phyloP scores from a whole-genome alignment of 2,888 invertebrate species.

The Cantharis rufa region DNA sequence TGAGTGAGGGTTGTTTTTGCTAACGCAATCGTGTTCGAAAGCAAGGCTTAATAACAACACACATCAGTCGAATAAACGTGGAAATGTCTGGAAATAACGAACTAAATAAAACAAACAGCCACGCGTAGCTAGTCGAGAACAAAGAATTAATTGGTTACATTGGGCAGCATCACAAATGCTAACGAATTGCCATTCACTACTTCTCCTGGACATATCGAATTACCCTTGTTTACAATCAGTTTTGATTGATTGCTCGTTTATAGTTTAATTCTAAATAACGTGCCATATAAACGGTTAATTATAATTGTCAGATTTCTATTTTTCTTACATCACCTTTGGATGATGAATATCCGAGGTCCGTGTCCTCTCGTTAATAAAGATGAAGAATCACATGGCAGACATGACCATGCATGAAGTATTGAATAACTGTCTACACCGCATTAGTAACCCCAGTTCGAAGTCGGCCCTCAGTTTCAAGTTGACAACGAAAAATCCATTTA shows the following conservation, averaged over 20 bases:
- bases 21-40: conserved; percentile 21
- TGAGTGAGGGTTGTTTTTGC: conserved; percentile 19
- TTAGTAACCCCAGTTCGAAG: conserved; percentile 34
- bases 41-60: conserved; percentile 26
- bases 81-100: conserved; percentile 31
- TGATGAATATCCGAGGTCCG: conserved; percentile 35
- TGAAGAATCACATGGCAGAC: conserved; percentile 34
- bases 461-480: conserved; percentile 35
- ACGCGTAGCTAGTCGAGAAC: conserved; percentile 35
- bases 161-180: conserved; percentile 41
- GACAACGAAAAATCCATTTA: conserved; percentile 19
- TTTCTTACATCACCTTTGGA: conserved; percentile 9
- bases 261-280: conserved; percentile 14
- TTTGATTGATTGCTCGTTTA: conserved; percentile 31
- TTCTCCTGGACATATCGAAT: conserved; percentile 31
- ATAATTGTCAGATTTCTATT: conserved; percentile 29
- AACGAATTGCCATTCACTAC: conserved; percentile 32
- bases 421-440: conserved; percentile 37
- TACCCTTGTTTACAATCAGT: conserved; percentile 32
- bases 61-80: conserved; percentile 29
- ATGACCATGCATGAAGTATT: conserved; percentile 37
- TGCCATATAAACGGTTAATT: conserved; percentile 27
- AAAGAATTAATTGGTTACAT: conserved; percentile 44
- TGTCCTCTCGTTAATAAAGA: conserved; percentile 38
- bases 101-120: conserved; percentile 30